A percentile compares a stretch with the other conserved stretches of the same genome.
Conservation (phyloP, 2,888 invertebrate species). For the Schizotus pectinicornis region DNA sequence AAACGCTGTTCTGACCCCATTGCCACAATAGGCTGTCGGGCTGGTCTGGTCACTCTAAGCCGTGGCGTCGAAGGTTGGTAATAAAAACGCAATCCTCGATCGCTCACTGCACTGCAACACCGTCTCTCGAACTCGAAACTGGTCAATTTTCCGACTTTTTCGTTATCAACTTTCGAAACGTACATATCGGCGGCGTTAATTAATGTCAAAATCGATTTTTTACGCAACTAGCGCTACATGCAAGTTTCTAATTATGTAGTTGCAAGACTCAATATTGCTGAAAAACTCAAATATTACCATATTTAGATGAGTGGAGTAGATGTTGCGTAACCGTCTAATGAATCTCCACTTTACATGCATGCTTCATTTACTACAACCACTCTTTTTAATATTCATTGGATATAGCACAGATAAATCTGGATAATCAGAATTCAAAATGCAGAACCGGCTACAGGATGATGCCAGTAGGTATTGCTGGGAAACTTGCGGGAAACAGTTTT, state of each 20-base stretch:
- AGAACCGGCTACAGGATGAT: conserved; percentile 1
- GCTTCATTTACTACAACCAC: conserved; percentile 32
- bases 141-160: no score
- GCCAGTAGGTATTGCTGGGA: no score
- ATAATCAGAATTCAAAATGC: conserved; percentile 7
- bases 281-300: conserved; percentile 33
- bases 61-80: no score
- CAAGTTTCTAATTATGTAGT: conserved; percentile 11
- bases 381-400: conserved; percentile 33
- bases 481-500: no score
- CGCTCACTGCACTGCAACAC: no score
- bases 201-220: background rate
- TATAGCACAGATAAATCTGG: conserved; percentile 5
- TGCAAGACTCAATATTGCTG: conserved; percentile 29
- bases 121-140: no score
- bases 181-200: no score
- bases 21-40: no score
- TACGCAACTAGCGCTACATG: background rate
- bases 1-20: no score
- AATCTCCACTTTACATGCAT: conserved; percentile 33
- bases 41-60: no score
- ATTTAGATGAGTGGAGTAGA: conserved; percentile 32
- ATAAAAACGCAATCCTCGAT: no score
- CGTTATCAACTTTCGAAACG: no score
- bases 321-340: conserved; percentile 37